Percentiles rank a stretch among this genome's conserved stretches.
Conservation (phyloP, 2,888 invertebrate species). For the Troides aeacus region DNA sequence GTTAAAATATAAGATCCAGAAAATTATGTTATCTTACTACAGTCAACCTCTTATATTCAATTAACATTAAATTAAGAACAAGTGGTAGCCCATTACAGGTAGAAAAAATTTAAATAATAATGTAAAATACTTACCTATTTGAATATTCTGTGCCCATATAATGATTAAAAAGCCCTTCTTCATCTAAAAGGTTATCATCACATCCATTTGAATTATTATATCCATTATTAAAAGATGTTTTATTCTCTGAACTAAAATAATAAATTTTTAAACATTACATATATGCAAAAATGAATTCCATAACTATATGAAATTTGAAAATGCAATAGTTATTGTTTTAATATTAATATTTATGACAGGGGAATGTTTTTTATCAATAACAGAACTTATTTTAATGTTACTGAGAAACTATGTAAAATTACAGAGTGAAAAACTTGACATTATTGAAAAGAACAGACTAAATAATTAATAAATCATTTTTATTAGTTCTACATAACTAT, state of each 20-base stretch:
- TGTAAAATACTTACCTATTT: slow-evolving; percentile 8
- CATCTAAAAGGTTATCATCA: slow-evolving; percentile 42
- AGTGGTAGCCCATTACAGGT: no score
- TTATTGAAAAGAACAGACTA: not conserved
- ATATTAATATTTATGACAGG: no score
- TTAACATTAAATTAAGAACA: not conserved
- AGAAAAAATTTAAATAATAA: not conserved
- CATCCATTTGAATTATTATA: slow-evolving; percentile 50
- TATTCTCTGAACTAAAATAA: slow-evolving; percentile 55
- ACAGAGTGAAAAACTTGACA: not conserved
- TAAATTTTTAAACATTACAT: not conserved
- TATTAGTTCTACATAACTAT: not conserved
- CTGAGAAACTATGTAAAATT: not conserved
- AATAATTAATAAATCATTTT: not conserved
- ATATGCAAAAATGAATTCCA: slow-evolving; percentile 25
- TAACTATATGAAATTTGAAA: no score
- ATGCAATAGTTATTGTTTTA: no score
- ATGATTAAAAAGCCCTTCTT: not conserved
- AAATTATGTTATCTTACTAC: no score
- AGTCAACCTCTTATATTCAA: not conserved
- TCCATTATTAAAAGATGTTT: slow-evolving; percentile 44
- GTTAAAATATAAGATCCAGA: no score
- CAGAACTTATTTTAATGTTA: not conserved
- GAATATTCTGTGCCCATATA: not conserved
- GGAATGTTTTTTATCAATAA: not conserved